phyloP scores from a whole-genome alignment of 2,888 invertebrate species.

The Drosophila recens region DNA sequence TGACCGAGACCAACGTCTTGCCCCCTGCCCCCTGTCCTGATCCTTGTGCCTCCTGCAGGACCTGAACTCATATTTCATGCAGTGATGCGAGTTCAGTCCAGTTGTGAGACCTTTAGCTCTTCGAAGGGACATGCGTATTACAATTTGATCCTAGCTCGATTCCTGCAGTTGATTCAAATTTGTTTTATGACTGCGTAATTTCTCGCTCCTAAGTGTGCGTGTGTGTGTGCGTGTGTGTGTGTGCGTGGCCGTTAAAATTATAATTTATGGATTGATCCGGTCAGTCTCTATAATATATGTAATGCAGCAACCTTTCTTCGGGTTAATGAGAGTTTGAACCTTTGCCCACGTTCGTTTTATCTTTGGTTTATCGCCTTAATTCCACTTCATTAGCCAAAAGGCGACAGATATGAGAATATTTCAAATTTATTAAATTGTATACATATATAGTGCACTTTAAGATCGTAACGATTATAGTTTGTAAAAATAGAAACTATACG shows the following conservation, averaged over 20 bases:
- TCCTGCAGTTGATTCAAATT: slow-evolving; percentile 60
- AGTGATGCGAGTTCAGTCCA: slow-evolving; percentile 32
- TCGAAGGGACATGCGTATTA: slow-evolving; percentile 61
- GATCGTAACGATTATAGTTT: neutral
- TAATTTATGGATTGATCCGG: slow-evolving; percentile 57
- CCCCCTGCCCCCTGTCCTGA: slow-evolving; percentile 12
- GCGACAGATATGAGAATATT: neutral
- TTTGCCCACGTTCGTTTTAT: slow-evolving; percentile 45
- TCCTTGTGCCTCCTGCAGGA: slow-evolving; percentile 5
- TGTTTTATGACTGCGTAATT: slow-evolving; percentile 72
- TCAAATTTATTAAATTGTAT: neutral
- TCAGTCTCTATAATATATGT: slow-evolving; percentile 4
- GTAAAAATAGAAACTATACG: no score
- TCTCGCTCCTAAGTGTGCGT: slow-evolving; percentile 7
- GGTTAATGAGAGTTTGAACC: slow-evolving; percentile 68
- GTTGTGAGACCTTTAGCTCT: slow-evolving; percentile 24
- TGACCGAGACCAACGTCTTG: slow-evolving; percentile 64
- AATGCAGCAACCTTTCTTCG: slow-evolving; percentile 9
- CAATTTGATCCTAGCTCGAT: slow-evolving; percentile 68
- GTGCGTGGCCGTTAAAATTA: slow-evolving; percentile 54
- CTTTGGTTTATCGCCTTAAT: slow-evolving; percentile 61
- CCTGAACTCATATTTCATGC: slow-evolving; percentile 67
- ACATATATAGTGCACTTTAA: neutral
- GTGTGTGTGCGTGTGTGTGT: neutral
- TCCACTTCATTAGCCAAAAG: slow-evolving; percentile 54